Evolutionary conservation across 2,113 vertebrate species (phyloP).

Genomic region (Hyaena hyaena): DNA sequence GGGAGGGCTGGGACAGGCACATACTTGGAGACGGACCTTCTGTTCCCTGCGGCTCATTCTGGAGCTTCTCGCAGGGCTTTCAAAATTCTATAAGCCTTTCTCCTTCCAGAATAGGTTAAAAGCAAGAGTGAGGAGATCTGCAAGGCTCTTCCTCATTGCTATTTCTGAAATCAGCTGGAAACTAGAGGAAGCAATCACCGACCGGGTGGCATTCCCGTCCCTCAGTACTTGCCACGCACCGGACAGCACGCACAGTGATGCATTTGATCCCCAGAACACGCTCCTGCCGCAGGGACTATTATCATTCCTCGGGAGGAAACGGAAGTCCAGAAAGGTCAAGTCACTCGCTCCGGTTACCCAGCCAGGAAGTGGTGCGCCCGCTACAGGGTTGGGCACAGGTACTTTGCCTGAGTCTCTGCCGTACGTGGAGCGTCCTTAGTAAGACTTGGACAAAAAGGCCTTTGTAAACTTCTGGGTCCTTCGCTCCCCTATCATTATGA

Average conservation of each 20-base stretch:
- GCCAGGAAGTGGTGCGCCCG: not conserved
- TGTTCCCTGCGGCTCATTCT: not conserved
- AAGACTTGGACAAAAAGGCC: not conserved
- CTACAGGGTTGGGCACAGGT: not conserved
- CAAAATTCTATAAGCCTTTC: not conserved
- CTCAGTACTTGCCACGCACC: not conserved
- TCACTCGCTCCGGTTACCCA: not conserved
- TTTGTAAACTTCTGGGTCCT: not conserved
- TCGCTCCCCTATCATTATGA: accelerated
- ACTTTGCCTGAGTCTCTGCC: not conserved
- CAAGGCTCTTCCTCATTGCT: not conserved
- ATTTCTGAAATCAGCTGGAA: not conserved
- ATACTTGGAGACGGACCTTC: not conserved
- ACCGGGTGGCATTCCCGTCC: too few relatives aligned
- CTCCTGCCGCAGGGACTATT: too few relatives aligned
- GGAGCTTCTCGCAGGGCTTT: not conserved
- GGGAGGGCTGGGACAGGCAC: too few relatives aligned
- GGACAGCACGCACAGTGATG: not conserved
- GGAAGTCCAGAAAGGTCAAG: not conserved
- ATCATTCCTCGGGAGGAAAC: not conserved
- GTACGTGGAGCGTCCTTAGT: not conserved
- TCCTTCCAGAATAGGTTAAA: not conserved
- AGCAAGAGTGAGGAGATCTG: not conserved
- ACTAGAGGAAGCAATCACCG: not conserved
- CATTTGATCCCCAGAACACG: not conserved